Evolutionary conservation across 2,797 vertebrate species (phyloP).

Genomic region (Sciurus vulgaris): DNA sequence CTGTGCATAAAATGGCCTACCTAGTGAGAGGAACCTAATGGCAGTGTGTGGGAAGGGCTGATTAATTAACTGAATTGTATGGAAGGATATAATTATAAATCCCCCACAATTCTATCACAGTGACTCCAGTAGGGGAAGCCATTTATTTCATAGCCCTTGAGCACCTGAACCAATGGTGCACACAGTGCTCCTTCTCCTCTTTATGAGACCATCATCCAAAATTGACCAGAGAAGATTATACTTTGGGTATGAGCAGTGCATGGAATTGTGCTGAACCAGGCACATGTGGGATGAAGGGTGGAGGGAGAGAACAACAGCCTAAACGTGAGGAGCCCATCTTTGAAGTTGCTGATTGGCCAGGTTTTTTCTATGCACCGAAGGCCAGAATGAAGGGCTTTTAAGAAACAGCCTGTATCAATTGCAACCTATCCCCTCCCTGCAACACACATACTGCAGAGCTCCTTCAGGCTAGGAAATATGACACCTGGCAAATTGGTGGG

Average conservation of each 20-base stretch:
- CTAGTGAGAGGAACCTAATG: conserved; percentile 74
- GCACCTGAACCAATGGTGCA: conserved; percentile 64
- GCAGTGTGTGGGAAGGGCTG: conserved; percentile 75
- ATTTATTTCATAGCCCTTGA: conserved; percentile 65
- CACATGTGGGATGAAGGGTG: background rate
- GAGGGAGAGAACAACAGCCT: conserved; percentile 30
- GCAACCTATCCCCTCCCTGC: background rate
- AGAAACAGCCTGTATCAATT: background rate
- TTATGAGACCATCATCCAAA: conserved; percentile 28
- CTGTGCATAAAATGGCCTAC: conserved; percentile 75
- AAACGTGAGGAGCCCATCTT: background rate
- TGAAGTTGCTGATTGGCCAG: conserved; percentile 25
- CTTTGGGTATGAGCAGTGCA: background rate
- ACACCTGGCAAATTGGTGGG: conserved; percentile 41
- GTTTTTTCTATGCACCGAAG: background rate
- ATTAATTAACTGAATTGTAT: conserved; percentile 81
- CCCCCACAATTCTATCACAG: conserved; percentile 67
- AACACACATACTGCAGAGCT: background rate
- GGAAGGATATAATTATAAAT: conserved; percentile 79
- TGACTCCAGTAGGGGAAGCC: conserved; percentile 49
- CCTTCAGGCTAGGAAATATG: conserved; percentile 37
- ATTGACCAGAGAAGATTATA: conserved; percentile 42
- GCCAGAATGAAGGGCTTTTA: background rate
- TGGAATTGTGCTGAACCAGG: conserved; percentile 7
- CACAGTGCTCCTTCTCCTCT: background rate